Evolutionary conservation across 1,140 invertebrate species (phyloP).

Genomic region (Mizuhopecten yessoensis): DNA sequence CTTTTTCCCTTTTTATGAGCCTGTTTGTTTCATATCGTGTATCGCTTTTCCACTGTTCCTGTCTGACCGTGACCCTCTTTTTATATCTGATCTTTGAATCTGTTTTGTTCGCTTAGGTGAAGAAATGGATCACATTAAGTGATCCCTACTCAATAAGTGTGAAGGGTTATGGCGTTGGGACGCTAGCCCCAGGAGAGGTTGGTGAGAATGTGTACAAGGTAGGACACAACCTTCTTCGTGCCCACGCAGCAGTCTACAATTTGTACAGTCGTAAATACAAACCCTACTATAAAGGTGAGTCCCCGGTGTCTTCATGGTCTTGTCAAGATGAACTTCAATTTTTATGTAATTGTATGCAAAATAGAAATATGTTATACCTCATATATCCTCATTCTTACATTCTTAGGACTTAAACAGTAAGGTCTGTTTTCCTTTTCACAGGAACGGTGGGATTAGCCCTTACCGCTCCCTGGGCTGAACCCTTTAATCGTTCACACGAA

Average conservation of each 20-base stretch:
- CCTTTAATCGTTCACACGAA: neutral
- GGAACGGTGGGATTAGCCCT: neutral
- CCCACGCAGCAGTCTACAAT: slow-evolving; percentile 73
- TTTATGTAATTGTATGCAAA: too few species aligned
- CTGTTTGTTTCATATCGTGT: too few species aligned
- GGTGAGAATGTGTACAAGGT: slow-evolving; percentile 58
- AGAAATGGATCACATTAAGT: slow-evolving; percentile 82
- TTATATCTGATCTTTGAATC: too few species aligned
- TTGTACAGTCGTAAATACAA: slow-evolving; percentile 68
- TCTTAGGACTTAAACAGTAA: too few species aligned
- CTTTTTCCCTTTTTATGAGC: too few species aligned
- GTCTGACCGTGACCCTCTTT: too few species aligned
- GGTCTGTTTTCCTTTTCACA: neutral
- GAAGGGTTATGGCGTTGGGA: slow-evolving; percentile 74
- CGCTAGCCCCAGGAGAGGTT: slow-evolving; percentile 64
- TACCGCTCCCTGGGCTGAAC: neutral
- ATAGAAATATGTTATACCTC: too few species aligned
- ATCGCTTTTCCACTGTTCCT: too few species aligned
- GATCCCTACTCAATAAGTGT: slow-evolving; percentile 75
- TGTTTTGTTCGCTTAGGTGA: slow-evolving; percentile 69
- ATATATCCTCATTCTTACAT: too few species aligned
- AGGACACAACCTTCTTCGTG: slow-evolving; percentile 76
- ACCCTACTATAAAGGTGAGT: slow-evolving; percentile 68
- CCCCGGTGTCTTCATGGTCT: too few species aligned
- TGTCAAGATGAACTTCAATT: too few species aligned